These are phyloP conservation scores for Neodiprion virginianus DNA, from an alignment of 1,140 invertebrate genomes.

Conservation along the genomic window DNA sequence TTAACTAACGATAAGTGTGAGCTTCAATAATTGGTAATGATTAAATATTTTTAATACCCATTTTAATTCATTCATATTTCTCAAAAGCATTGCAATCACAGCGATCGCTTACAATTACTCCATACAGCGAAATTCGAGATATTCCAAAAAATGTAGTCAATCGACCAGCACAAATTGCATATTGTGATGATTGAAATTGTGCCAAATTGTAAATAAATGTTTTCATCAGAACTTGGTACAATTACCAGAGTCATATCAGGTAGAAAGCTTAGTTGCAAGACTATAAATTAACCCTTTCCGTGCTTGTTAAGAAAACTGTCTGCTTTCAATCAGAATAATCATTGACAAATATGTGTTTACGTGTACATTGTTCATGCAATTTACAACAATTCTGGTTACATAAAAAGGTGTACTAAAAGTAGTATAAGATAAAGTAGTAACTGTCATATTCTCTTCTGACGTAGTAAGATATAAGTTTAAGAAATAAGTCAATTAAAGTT, in stretches of 20 bases:
- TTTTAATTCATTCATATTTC: not conserved
- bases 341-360: not conserved
- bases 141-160: too few relatives aligned
- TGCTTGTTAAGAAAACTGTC: not conserved
- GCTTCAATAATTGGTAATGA: not conserved
- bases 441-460: not conserved
- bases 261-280: not conserved
- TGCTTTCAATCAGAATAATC: not conserved
- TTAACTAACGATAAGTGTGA: not conserved
- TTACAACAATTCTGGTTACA: not conserved
- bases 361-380: not conserved
- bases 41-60: slow-evolving; percentile 3
- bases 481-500: slow-evolving; percentile 6
- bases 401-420: not conserved
- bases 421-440: not conserved
- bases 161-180: too few relatives aligned
- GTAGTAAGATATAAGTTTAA: not conserved
- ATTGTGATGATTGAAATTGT: too few relatives aligned
- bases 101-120: too few relatives aligned
- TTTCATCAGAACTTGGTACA: too few relatives aligned
- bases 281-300: not conserved
- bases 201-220: too few relatives aligned
- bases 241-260: too few relatives aligned
- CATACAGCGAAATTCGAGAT: too few relatives aligned
- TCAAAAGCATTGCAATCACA: not conserved